Percentiles rank a stretch among this genome's conserved stretches.
Conservation (phyloP, 2,888 invertebrate species). For the Chloroclystis v-ata region DNA sequence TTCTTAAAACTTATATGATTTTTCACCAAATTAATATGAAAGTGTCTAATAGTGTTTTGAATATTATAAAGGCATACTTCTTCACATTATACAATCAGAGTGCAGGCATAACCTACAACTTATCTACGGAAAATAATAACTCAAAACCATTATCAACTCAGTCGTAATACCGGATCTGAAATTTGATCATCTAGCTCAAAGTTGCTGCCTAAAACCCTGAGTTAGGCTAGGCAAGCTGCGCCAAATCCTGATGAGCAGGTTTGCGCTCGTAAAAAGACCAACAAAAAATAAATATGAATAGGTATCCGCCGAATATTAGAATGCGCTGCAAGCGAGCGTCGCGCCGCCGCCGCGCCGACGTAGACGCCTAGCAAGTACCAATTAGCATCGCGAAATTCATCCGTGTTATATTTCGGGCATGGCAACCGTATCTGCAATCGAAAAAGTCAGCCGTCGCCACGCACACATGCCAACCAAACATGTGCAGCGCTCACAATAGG, state of each 20-base stretch:
- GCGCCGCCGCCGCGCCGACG: conserved; percentile 33
- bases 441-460: conserved; percentile 66
- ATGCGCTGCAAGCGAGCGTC: conserved; percentile 24
- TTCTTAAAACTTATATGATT: no score
- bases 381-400: conserved; percentile 65
- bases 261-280: conserved; percentile 21
- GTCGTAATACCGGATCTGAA: neutral
- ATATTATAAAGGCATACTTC: no score
- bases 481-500: conserved; percentile 55
- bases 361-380: conserved; percentile 43
- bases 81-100: no score
- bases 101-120: no score
- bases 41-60: no score
- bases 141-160: conserved; percentile 5
- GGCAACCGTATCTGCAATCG: conserved; percentile 70
- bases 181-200: conserved; percentile 5
- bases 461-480: conserved; percentile 48
- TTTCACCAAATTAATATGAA: no score
- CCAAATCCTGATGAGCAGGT: conserved; percentile 26
- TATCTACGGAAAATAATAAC: neutral
- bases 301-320: conserved; percentile 20
- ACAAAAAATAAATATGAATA: conserved; percentile 24
- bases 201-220: conserved; percentile 23
- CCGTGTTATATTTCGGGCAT: conserved; percentile 73
- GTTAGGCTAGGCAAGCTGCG: conserved; percentile 18